Evolutionary conservation across 2,113 vertebrate species (phyloP).

Genomic region (Halcyon senegalensis): DNA sequence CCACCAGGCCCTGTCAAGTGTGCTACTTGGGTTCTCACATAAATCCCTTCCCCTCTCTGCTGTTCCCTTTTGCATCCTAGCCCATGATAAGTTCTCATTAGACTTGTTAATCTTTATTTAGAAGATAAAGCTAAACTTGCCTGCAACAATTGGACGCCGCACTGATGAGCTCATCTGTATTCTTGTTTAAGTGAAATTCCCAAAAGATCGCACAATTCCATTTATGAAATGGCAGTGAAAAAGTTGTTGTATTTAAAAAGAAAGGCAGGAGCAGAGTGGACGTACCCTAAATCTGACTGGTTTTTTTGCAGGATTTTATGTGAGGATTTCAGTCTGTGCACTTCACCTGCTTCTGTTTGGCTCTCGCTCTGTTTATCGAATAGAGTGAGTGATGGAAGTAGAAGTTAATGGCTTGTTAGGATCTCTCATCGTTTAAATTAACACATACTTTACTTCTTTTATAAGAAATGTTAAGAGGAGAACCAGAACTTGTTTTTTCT

Average conservation of each 20-base stretch:
- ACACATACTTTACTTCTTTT: constrained; percentile 39
- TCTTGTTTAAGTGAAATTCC: constrained; percentile 19
- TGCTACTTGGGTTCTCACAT: constrained; percentile 61
- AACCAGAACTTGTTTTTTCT: constrained; percentile 38
- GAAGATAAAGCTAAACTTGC: constrained; percentile 20
- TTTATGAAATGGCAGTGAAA: neutral
- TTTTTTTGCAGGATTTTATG: constrained; percentile 38
- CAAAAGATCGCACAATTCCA: constrained; percentile 22
- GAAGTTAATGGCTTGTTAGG: neutral
- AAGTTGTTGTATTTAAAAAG: neutral
- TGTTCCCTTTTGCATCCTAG: constrained; percentile 8
- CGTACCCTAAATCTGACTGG: neutral
- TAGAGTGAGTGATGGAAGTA: constrained; percentile 28
- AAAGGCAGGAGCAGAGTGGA: neutral
- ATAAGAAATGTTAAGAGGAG: constrained; percentile 42
- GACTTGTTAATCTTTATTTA: constrained; percentile 34
- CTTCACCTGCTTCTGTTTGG: constrained; percentile 41
- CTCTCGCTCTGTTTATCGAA: constrained; percentile 25
- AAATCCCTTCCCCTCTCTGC: constrained; percentile 27
- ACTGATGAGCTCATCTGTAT: neutral
- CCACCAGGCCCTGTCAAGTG: neutral
- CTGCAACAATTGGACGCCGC: neutral
- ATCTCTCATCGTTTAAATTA: constrained; percentile 14
- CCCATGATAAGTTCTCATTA: constrained; percentile 3
- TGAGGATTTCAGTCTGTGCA: constrained; percentile 52